phyloP scores from a whole-genome alignment of 2,888 invertebrate genomes.

The Himalopsyche japonica region DNA sequence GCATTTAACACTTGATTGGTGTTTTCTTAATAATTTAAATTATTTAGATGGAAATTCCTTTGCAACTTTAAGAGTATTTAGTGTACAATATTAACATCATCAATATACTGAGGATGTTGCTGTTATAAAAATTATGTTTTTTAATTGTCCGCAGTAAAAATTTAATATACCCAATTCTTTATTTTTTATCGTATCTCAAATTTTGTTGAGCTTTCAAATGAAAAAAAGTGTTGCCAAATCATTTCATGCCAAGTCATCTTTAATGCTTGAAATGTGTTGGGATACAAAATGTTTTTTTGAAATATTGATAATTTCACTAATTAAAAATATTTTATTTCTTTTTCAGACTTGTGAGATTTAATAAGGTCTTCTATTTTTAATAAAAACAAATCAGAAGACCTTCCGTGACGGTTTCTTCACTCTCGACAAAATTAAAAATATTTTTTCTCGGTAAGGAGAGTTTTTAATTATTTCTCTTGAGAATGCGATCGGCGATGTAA shows the following conservation, averaged over 20 bases:
- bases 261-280: background rate
- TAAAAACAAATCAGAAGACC: background rate
- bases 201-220: too few species aligned
- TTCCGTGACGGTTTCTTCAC: background rate
- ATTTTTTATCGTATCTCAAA: too few species aligned
- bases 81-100: too few species aligned
- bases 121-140: too few species aligned
- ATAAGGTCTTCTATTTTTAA: background rate
- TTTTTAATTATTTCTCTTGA: background rate
- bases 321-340: too few species aligned
- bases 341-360: background rate
- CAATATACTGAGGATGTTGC: too few species aligned
- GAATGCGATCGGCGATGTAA: background rate
- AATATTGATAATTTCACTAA: background rate
- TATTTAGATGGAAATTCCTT: too few species aligned
- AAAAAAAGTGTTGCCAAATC: background rate
- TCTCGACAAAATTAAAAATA: background rate
- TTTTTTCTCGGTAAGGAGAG: background rate
- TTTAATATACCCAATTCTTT: too few species aligned
- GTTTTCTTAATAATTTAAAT: too few species aligned
- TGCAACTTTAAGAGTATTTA: too few species aligned
- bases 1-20: too few species aligned
- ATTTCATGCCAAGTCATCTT: background rate
- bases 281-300: background rate
- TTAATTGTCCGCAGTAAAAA: too few species aligned